A percentile compares a stretch with the other conserved stretches of the same genome.
Conservation (phyloP, 2,888 invertebrate genomes). For the Rhamphomyia laevipes region DNA sequence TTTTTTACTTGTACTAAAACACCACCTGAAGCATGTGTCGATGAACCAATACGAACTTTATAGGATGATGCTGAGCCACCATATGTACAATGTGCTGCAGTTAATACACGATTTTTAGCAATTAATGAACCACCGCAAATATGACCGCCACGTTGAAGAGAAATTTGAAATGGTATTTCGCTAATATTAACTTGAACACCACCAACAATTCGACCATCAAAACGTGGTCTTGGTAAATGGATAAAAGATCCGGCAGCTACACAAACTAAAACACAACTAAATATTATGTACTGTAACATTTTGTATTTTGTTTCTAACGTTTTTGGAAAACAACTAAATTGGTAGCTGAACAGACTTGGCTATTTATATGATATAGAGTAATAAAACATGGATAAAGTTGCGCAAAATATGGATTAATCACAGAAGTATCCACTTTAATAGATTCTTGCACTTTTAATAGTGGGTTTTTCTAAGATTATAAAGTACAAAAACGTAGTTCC, state of each 20-base stretch:
- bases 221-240: slow-evolving; percentile 11
- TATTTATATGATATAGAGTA: no score
- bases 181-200: slow-evolving; percentile 34
- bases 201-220: slow-evolving; percentile 36
- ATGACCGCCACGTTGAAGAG: slow-evolving; percentile 33
- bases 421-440: no score
- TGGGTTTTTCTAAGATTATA: no score
- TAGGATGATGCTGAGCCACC: slow-evolving; percentile 15
- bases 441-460: no score
- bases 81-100: slow-evolving; percentile 38
- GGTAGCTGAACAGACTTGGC: no score
- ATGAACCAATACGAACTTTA: slow-evolving; percentile 34
- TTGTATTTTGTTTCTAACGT: neutral
- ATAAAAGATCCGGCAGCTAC: slow-evolving; percentile 15
- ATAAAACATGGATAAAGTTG: no score
- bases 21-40: slow-evolving; percentile 28
- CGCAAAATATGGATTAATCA: no score
- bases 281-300: slow-evolving; percentile 16
- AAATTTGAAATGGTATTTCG: slow-evolving; percentile 38
- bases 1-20: slow-evolving; percentile 25
- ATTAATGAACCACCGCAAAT: slow-evolving; percentile 40
- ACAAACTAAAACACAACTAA: slow-evolving; percentile 15
- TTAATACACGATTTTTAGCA: slow-evolving; percentile 26
- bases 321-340: no score
- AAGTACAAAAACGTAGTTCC: no score